A percentile compares a stretch with the other conserved stretches of the same genome.
Evolutionary conservation across 1,140 invertebrate species (phyloP).

Genomic region (Teleogryllus occipitalis): DNA sequence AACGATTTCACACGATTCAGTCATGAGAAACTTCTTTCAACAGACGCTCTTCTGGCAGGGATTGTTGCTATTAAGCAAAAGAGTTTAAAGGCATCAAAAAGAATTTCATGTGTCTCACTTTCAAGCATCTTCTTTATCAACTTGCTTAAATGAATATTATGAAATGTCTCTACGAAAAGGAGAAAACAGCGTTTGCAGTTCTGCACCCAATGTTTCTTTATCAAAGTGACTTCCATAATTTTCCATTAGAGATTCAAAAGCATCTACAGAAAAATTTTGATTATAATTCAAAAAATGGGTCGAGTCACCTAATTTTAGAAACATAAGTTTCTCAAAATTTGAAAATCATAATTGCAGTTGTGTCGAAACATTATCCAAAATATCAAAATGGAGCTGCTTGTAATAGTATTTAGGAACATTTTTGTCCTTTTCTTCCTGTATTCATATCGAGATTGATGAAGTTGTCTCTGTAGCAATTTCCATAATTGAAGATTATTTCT

Average conservation of each 20-base stretch:
- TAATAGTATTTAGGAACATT: not conserved
- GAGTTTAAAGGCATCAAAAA: not conserved
- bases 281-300: not conserved
- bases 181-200: conserved; percentile 6
- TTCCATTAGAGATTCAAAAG: not conserved
- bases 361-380: conserved; percentile 14
- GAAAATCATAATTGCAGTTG: conserved; percentile 16
- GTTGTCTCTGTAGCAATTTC: not conserved
- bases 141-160: not conserved
- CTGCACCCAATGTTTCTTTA: not conserved
- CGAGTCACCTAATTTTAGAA: conserved; percentile 7
- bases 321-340: not conserved
- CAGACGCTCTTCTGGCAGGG: not conserved
- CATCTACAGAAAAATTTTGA: not conserved
- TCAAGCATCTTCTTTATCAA: not conserved
- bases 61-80: conserved; percentile 6
- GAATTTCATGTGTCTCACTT: not conserved
- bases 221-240: conserved; percentile 6
- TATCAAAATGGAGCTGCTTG: conserved; percentile 14
- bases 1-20: conserved; percentile 7
- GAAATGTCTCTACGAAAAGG: not conserved
- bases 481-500: not conserved
- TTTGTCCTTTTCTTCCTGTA: no score
- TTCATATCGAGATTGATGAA: not conserved
- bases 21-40: not conserved